Evolutionary conservation across 1,140 invertebrate genomes (phyloP).

Genomic region (Drosophila nebulosa): DNA sequence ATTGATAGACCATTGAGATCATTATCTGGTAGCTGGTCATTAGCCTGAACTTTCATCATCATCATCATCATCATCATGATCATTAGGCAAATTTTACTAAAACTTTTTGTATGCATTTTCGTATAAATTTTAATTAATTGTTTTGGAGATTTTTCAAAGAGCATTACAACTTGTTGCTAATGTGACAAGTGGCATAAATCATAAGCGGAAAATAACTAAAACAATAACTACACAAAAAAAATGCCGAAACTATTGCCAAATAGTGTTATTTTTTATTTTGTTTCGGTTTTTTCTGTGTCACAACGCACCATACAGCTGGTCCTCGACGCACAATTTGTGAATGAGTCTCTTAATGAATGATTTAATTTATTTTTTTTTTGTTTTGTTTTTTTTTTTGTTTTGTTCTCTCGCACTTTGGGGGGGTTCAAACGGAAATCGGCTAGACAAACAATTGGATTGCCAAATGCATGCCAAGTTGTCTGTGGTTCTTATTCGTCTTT

Average conservation of each 20-base stretch:
- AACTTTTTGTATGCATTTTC: constrained; percentile 10
- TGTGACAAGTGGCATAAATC: constrained; percentile 50
- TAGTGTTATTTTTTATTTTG: not conserved
- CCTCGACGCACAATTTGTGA: constrained; percentile 24
- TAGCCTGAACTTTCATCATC: constrained; percentile 29
- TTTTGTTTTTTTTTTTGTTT: not conserved
- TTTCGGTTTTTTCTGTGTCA: constrained; percentile 25
- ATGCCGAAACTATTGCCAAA: not conserved
- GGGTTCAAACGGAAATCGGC: constrained; percentile 38
- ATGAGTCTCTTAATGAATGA: constrained; percentile 45
- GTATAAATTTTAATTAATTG: constrained; percentile 9
- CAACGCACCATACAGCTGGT: constrained; percentile 14
- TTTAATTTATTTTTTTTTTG: constrained; percentile 27
- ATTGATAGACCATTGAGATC: constrained; percentile 15
- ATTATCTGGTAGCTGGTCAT: constrained; percentile 43
- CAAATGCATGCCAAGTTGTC: constrained; percentile 50
- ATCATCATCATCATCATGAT: constrained; percentile 9
- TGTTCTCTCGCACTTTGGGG: not conserved
- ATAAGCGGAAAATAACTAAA: constrained; percentile 29
- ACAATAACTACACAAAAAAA: constrained; percentile 12
- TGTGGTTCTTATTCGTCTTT: constrained; percentile 10
- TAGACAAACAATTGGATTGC: constrained; percentile 58
- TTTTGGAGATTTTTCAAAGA: constrained; percentile 24
- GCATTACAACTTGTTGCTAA: constrained; percentile 32
- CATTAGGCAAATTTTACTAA: constrained; percentile 3